phyloP scores from a whole-genome alignment of 2,113 vertebrate species.

The Dendropsophus ebraccatus region DNA sequence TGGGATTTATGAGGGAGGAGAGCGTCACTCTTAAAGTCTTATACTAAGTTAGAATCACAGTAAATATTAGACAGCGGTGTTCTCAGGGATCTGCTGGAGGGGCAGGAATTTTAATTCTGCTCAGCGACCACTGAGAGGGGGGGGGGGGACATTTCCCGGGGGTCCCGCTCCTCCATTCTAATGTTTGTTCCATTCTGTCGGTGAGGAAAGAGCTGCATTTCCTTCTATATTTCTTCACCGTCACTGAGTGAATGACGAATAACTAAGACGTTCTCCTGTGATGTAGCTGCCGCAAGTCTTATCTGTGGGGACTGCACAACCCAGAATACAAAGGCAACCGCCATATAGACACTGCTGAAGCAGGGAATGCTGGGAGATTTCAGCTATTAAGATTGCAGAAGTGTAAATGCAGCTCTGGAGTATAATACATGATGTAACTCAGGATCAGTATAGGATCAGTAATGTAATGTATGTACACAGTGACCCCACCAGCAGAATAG shows the following conservation, averaged over 20 bases:
- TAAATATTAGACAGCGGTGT: constrained; percentile 72
- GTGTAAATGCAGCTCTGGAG: not conserved
- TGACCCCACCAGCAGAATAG: too few species aligned
- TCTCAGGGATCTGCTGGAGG: constrained; percentile 65
- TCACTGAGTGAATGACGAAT: too few species aligned
- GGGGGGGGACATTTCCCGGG: constrained; percentile 21
- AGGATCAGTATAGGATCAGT: not conserved
- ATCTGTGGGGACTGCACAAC: too few species aligned
- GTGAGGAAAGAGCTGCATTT: not conserved
- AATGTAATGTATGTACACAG: not conserved
- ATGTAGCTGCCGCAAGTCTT: too few species aligned
- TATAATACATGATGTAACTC: not conserved
- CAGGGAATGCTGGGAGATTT: too few species aligned
- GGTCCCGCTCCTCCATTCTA: not conserved
- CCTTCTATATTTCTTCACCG: too few species aligned
- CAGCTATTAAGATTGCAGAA: too few species aligned
- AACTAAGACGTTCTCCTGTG: too few species aligned
- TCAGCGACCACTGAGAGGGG: constrained; percentile 58
- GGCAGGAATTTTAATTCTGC: constrained; percentile 68
- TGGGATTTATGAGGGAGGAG: too few species aligned
- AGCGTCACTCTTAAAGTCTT: constrained; percentile 64
- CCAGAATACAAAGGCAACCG: too few species aligned
- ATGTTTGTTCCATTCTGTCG: constrained; percentile 27
- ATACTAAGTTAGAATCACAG: constrained; percentile 72
- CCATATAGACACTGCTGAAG: too few species aligned